Evolutionary conservation across 2,797 vertebrate species (phyloP).

Genomic region (Vireo griseus): DNA sequence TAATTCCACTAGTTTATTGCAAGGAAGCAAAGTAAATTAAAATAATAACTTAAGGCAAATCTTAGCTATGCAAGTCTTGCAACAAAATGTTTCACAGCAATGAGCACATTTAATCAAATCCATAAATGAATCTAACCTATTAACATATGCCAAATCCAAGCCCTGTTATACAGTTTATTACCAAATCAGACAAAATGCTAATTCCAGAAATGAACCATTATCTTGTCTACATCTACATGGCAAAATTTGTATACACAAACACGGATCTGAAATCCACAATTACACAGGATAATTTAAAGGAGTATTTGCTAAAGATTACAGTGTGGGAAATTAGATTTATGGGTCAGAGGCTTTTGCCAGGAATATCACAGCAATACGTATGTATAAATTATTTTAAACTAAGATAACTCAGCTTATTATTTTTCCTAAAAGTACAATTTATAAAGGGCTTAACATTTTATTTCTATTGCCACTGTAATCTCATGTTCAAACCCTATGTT

Average conservation of each 20-base stretch:
- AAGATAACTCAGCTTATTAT: neutral
- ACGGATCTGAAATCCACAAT: neutral
- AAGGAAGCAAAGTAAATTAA: neutral
- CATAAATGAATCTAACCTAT: neutral
- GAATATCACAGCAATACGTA: neutral
- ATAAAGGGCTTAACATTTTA: neutral
- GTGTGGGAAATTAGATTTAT: neutral
- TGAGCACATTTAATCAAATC: neutral
- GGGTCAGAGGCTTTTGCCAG: neutral
- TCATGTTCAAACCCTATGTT: neutral
- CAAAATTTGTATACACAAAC: neutral
- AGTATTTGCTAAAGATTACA: neutral
- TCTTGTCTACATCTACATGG: fast-evolving
- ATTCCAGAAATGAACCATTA: neutral
- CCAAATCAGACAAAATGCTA: neutral
- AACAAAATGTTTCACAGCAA: neutral
- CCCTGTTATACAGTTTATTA: neutral
- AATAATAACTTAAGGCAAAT: neutral
- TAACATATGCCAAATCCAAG: neutral
- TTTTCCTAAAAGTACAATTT: neutral
- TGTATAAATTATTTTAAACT: fast-evolving
- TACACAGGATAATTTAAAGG: fast-evolving
- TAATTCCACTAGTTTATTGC: neutral
- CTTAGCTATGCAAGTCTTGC: neutral
- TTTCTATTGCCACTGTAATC: neutral